Evolutionary conservation across 2,888 invertebrate genomes (phyloP).

Genomic region (Agonopterix alstromeriana): DNA sequence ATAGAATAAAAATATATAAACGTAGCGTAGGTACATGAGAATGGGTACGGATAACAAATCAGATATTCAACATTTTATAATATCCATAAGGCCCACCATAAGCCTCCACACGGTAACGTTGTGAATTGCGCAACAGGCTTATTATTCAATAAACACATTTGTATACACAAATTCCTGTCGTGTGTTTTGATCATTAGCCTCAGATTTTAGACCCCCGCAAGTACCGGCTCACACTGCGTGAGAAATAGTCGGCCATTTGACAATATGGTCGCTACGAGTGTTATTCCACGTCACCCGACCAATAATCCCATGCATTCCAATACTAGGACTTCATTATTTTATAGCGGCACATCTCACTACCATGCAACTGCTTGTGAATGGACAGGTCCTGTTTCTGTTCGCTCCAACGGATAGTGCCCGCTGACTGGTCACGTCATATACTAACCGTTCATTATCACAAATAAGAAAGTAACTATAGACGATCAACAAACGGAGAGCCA

Average conservation of each 20-base stretch:
- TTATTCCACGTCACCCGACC: conserved; percentile 37
- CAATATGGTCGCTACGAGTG: conserved; percentile 49
- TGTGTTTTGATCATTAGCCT: conserved; percentile 59
- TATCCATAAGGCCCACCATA: conserved; percentile 36
- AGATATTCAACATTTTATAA: conserved; percentile 33
- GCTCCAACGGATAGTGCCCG: conserved; percentile 6
- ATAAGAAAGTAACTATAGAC: conserved; percentile 1
- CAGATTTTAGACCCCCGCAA: conserved; percentile 57
- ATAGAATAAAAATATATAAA: conserved; percentile 30
- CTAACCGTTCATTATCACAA: conserved; percentile 7
- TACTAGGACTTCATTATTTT: conserved; percentile 43
- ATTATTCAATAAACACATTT: conserved; percentile 60
- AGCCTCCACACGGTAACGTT: conserved; percentile 36
- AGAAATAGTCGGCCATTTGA: conserved; percentile 61
- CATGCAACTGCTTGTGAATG: conserved; percentile 19
- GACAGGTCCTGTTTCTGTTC: conserved; percentile 26
- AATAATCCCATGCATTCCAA: conserved; percentile 38
- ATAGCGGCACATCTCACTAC: conserved; percentile 27
- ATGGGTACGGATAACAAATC: conserved; percentile 27
- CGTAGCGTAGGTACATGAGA: conserved; percentile 12
- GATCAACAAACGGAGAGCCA: conserved; percentile 5
- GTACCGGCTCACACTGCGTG: conserved; percentile 57
- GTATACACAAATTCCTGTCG: conserved; percentile 50
- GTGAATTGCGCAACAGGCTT: conserved; percentile 48
- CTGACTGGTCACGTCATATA: conserved; percentile 7